These are phyloP conservation scores for Euspilapteryx auroguttella DNA, from an alignment of 2,888 invertebrate genomes.

Conservation along the genomic window DNA sequence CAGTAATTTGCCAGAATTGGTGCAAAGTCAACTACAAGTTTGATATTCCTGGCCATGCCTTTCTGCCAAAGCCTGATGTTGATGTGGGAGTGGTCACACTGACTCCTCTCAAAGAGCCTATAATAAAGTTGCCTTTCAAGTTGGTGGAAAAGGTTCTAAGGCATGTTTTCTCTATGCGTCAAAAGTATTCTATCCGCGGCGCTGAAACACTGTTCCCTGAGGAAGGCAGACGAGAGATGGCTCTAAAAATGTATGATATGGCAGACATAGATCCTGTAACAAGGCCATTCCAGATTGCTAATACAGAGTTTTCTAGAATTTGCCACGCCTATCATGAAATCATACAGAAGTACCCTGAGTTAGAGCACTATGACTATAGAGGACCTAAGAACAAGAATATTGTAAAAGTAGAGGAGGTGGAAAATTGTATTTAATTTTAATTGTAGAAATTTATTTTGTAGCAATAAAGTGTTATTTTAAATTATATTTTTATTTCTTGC, in stretches of 20 bases:
- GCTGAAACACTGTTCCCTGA: conserved; percentile 77
- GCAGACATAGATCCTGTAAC: conserved; percentile 72
- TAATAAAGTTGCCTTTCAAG: conserved; percentile 77
- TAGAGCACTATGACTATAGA: conserved; percentile 71
- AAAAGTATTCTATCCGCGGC: conserved; percentile 77
- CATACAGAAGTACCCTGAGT: conserved; percentile 66
- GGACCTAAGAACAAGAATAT: conserved; percentile 35
- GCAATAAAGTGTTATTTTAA: conserved; percentile 13
- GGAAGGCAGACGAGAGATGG: conserved; percentile 65
- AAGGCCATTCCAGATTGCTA: conserved; percentile 73
- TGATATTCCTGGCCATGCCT: conserved; percentile 85
- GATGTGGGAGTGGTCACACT: conserved; percentile 95
- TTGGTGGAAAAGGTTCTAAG: conserved; percentile 88
- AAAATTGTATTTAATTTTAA: conserved; percentile 10
- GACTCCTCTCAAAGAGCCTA: conserved; percentile 75
- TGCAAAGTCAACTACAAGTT: conserved; percentile 82
- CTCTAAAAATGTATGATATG: conserved; percentile 66
- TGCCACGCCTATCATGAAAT: conserved; percentile 77
- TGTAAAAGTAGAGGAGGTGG: conserved; percentile 11
- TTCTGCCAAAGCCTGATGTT: conserved; percentile 93
- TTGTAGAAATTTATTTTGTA: conserved; percentile 16
- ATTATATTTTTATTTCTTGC: no score
- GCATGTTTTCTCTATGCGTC: conserved; percentile 84
- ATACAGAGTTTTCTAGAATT: conserved; percentile 77
- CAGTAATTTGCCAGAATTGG: conserved; percentile 94